Evolutionary conservation across 2,113 vertebrate genomes (phyloP).

Genomic region (Heteronetta atricapilla): DNA sequence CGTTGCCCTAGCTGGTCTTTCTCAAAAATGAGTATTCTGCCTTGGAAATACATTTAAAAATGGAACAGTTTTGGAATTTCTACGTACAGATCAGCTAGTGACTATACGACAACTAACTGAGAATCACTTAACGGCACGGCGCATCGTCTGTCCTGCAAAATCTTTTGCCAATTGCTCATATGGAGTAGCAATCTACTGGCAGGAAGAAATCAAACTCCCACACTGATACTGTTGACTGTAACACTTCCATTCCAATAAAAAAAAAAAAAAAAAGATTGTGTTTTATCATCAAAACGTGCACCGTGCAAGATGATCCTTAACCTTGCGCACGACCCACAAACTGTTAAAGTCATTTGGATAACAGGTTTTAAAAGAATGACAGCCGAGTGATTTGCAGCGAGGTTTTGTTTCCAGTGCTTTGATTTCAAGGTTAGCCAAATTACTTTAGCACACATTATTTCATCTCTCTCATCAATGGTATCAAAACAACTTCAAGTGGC

Average conservation of each 20-base stretch:
- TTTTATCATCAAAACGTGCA: conserved; percentile 67
- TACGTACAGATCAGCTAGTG: neutral
- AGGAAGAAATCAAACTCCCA: conserved; percentile 53
- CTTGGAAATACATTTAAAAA: neutral
- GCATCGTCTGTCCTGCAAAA: neutral
- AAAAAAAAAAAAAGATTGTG: neutral
- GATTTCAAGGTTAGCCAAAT: conserved; percentile 67
- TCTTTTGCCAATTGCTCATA: conserved; percentile 19
- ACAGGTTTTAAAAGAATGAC: conserved; percentile 65
- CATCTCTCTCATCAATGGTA: conserved; percentile 39
- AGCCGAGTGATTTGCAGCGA: conserved; percentile 70
- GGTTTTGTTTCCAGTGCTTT: conserved; percentile 63
- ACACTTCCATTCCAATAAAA: conserved; percentile 39
- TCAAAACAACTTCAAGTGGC: conserved; percentile 52
- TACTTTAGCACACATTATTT: conserved; percentile 69
- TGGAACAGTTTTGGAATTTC: neutral
- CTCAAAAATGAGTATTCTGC: neutral
- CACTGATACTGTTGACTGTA: conserved; percentile 5
- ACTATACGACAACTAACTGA: neutral
- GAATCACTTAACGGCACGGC: neutral
- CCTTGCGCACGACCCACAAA: conserved; percentile 56
- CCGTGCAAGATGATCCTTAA: conserved; percentile 52
- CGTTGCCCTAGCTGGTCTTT: neutral
- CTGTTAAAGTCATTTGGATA: conserved; percentile 74
- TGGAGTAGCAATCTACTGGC: neutral